phyloP scores from a whole-genome alignment of 2,888 invertebrate species.

The Synergus umbraculus region DNA sequence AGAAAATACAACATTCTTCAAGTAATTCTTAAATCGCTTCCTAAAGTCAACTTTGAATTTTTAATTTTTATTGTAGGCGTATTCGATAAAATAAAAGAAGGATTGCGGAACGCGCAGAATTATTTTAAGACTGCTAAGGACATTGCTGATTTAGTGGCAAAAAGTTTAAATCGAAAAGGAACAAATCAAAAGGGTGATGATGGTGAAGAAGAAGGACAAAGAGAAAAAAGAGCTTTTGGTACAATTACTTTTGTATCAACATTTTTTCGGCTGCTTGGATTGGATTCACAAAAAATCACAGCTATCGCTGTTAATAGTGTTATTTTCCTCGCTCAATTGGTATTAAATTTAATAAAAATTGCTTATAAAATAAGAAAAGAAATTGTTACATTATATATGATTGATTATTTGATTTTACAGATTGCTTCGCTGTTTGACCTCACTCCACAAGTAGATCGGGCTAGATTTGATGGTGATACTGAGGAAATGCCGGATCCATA shows the following conservation, averaged over 20 bases:
- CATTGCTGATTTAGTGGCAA: slow-evolving; percentile 82
- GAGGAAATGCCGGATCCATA: slow-evolving; percentile 73
- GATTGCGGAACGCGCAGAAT: slow-evolving; percentile 78
- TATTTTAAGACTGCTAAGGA: slow-evolving; percentile 79
- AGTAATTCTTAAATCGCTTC: neutral
- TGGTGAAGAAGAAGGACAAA: slow-evolving; percentile 60
- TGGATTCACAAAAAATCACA: slow-evolving; percentile 87
- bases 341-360: slow-evolving; percentile 71
- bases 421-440: slow-evolving; percentile 81
- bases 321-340: slow-evolving; percentile 91
- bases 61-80: slow-evolving; percentile 64
- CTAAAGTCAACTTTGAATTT: neutral
- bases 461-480: slow-evolving; percentile 52
- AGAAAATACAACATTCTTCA: too few relatives aligned
- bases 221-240: slow-evolving; percentile 51
- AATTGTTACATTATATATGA: neutral
- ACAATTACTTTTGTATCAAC: slow-evolving; percentile 76
- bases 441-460: slow-evolving; percentile 75
- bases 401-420: slow-evolving; percentile 73
- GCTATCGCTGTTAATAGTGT: slow-evolving; percentile 91
- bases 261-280: slow-evolving; percentile 85
- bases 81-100: slow-evolving; percentile 77
- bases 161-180: slow-evolving; percentile 77
- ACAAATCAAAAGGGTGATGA: slow-evolving; percentile 64
- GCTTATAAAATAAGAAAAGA: neutral